Conservation (phyloP, 2,888 invertebrate genomes). For the Stegana nigrithorax region DNA sequence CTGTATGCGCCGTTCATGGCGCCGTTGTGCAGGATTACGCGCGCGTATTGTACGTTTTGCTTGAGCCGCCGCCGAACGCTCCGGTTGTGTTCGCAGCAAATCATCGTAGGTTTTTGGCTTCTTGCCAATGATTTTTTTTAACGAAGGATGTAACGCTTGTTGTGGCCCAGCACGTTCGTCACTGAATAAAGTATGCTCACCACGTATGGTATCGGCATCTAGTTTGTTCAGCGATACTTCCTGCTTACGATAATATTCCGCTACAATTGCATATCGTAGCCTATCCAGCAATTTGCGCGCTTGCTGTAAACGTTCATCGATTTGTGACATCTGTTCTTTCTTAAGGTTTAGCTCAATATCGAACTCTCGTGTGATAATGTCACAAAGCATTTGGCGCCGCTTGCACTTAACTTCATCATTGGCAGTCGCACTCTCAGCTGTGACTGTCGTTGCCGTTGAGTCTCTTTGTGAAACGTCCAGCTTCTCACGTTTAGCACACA, state of each 20-base stretch:
- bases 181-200: slow-evolving; percentile 46
- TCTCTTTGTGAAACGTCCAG: not conserved
- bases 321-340: slow-evolving; percentile 78
- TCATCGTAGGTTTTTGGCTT: slow-evolving; percentile 70
- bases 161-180: slow-evolving; percentile 65
- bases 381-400: slow-evolving; percentile 69
- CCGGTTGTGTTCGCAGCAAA: slow-evolving; percentile 67
- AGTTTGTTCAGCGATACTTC: slow-evolving; percentile 68
- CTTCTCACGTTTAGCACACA: not conserved
- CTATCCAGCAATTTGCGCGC: slow-evolving; percentile 73
- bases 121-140: slow-evolving; percentile 78
- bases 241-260: slow-evolving; percentile 73
- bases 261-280: slow-evolving; percentile 72
- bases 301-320: slow-evolving; percentile 75
- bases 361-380: slow-evolving; percentile 80
- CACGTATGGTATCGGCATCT: slow-evolving; percentile 60
- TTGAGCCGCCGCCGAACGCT: slow-evolving; percentile 70
- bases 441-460: not conserved
- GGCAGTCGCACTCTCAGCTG: not conserved
- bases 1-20: slow-evolving; percentile 57
- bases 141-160: slow-evolving; percentile 78
- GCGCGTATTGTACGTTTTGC: slow-evolving; percentile 62
- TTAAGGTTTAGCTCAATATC: slow-evolving; percentile 76
- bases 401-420: slow-evolving; percentile 33
- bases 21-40: slow-evolving; percentile 53